Percentiles rank a stretch among this genome's conserved stretches.
These are phyloP conservation scores for Folsomia candida DNA, from an alignment of 2,888 invertebrate genomes.

Conservation along the genomic window DNA sequence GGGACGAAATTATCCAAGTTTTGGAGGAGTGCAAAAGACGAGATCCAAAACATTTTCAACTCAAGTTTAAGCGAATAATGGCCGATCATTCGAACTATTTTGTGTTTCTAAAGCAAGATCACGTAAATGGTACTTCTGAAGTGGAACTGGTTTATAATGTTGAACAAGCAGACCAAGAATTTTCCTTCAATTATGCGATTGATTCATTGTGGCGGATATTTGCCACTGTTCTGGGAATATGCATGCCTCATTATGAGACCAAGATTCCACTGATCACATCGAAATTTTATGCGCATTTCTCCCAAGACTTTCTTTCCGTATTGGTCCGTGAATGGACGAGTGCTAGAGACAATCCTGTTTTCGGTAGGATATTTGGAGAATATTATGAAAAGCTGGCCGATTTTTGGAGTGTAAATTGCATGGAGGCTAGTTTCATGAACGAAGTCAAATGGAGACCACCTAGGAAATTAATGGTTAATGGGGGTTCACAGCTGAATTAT, in stretches of 20 bases:
- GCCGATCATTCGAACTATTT: not conserved
- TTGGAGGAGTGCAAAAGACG: constrained; percentile 18
- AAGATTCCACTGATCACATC: not conserved
- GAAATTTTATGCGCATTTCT: constrained; percentile 12
- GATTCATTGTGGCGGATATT: constrained; percentile 36
- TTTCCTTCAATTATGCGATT: constrained; percentile 34
- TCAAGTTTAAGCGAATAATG: not conserved
- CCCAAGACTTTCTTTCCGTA: constrained; percentile 18
- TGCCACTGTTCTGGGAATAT: constrained; percentile 34
- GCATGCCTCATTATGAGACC: constrained; percentile 10
- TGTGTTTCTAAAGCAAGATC: not conserved
- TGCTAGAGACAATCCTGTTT: constrained; percentile 28
- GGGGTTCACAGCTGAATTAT: constrained; percentile 33
- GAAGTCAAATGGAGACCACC: constrained; percentile 30
- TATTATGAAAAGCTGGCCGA: constrained; percentile 20
- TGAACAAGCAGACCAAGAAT: constrained; percentile 40
- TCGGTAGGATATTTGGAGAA: constrained; percentile 25
- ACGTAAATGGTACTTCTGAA: not conserved
- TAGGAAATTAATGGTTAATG: constrained; percentile 35
- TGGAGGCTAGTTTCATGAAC: constrained; percentile 31
- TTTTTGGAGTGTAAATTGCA: constrained; percentile 27
- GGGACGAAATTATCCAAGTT: constrained; percentile 23
- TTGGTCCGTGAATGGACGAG: constrained; percentile 15
- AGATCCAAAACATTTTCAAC: not conserved
- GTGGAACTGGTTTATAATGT: constrained; percentile 5